phyloP scores from a whole-genome alignment of 2,113 vertebrate species.

The Pheucticus melanocephalus region DNA sequence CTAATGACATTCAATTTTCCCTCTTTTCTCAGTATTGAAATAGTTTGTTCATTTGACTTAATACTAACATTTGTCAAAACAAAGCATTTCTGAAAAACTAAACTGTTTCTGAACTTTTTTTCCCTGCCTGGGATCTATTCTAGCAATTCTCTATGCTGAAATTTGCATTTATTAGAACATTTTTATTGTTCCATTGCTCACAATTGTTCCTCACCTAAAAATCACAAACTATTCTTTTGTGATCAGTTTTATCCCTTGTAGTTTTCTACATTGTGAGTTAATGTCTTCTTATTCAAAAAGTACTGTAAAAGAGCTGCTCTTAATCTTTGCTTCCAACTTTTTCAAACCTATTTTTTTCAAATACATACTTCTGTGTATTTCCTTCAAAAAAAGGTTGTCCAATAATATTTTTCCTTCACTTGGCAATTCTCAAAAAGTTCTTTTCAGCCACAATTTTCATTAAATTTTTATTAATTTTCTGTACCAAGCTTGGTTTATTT shows the following conservation, averaged over 20 bases:
- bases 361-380: neutral
- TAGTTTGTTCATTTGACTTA: constrained; percentile 2
- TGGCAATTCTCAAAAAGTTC: neutral
- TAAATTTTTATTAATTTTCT: neutral
- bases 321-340: neutral
- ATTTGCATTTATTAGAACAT: neutral
- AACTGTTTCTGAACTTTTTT: neutral
- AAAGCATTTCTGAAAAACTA: neutral
- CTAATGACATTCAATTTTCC: neutral
- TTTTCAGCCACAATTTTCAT: neutral
- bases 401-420: neutral
- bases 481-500: neutral
- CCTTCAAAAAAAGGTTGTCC: neutral
- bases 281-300: neutral
- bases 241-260: neutral
- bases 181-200: neutral
- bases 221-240: neutral
- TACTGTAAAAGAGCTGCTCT: neutral
- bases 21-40: neutral
- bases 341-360: neutral
- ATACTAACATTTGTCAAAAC: neutral
- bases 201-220: neutral
- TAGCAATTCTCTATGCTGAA: neutral
- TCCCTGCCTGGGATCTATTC: neutral
- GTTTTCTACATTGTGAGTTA: neutral